Percentiles rank a stretch among this genome's conserved stretches.
These are phyloP conservation scores for Sabatieria punctata DNA, from an alignment of 2,888 invertebrate species.

Conservation along the genomic window DNA sequence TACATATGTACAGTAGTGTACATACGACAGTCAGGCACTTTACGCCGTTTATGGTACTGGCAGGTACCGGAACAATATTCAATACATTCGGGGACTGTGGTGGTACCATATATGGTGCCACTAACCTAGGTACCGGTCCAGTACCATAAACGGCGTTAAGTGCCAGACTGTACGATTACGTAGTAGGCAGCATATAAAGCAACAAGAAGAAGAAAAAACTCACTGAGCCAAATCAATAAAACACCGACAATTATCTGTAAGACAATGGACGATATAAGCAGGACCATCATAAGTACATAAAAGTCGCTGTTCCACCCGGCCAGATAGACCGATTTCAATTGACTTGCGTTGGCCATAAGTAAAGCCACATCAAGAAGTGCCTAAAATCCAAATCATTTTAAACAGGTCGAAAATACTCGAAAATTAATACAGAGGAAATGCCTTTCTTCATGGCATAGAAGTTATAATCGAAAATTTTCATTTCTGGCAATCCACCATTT, in stretches of 20 bases:
- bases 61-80: too few species aligned
- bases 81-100: too few species aligned
- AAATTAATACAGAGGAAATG: constrained; percentile 42
- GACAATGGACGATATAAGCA: constrained; percentile 62
- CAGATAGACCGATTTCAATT: constrained; percentile 8
- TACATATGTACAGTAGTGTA: too few species aligned
- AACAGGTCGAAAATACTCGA: neutral
- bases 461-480: constrained; percentile 37
- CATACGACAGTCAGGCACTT: too few species aligned
- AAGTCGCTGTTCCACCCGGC: constrained; percentile 48
- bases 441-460: constrained; percentile 80
- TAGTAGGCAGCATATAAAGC: too few species aligned
- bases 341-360: constrained; percentile 11
- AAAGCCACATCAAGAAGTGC: constrained; percentile 10
- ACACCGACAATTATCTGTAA: constrained; percentile 49
- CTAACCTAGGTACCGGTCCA: too few species aligned
- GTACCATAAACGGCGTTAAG: too few species aligned
- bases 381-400: neutral
- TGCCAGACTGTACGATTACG: too few species aligned
- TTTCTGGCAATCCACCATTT: neutral
- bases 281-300: constrained; percentile 57
- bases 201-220: too few species aligned
- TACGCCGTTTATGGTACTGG: too few species aligned
- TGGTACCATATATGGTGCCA: too few species aligned
- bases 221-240: neutral